Evolutionary conservation across 2,113 vertebrate genomes (phyloP).

Genomic region (Struthidea cinerea): DNA sequence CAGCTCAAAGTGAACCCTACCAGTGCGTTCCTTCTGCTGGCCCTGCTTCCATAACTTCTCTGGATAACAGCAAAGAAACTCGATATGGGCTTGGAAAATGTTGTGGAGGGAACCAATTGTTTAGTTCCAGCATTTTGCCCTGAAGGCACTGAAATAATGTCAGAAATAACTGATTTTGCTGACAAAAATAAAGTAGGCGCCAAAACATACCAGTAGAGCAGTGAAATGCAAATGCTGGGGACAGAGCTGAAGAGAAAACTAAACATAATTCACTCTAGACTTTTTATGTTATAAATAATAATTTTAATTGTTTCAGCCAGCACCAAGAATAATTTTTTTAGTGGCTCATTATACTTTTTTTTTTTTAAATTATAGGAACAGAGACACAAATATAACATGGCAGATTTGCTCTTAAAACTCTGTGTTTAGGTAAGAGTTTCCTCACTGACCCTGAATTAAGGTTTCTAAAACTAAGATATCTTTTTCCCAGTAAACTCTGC

Average conservation of each 20-base stretch:
- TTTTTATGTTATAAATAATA: not conserved
- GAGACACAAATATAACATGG: not conserved
- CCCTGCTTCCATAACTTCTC: not conserved
- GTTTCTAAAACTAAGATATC: not conserved
- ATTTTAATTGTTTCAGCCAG: not conserved
- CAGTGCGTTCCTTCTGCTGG: not conserved
- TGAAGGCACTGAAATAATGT: not conserved
- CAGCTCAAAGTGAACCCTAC: not conserved
- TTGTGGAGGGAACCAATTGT: not conserved
- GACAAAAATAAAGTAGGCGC: not conserved
- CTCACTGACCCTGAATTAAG: not conserved
- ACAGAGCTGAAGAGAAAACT: not conserved
- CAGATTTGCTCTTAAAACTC: not conserved
- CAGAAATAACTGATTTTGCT: slow-evolving; percentile 6
- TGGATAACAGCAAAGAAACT: not conserved
- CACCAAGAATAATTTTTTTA: not conserved
- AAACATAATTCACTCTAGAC: not conserved
- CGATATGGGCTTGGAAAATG: not conserved
- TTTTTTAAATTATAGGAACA: not conserved
- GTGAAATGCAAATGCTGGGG: not conserved
- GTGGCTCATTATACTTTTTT: not conserved
- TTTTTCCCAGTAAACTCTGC: not conserved
- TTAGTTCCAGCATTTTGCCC: not conserved
- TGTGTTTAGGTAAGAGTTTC: not conserved
- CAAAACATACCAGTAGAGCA: not conserved